Evolutionary conservation across 2,797 vertebrate species (phyloP).

Genomic region (Gallinago solitaria): DNA sequence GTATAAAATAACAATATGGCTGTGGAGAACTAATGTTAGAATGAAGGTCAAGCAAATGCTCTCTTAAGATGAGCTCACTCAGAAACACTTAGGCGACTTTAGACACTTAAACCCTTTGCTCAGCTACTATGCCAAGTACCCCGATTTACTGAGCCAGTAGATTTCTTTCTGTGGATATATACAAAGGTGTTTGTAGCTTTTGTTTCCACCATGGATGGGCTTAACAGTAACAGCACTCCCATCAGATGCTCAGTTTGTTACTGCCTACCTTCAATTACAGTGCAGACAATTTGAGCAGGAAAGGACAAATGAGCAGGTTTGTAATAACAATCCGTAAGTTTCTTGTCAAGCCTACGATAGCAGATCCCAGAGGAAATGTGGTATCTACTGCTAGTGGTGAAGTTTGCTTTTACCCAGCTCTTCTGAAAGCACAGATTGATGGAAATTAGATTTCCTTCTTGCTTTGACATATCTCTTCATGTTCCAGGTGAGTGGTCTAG

Average conservation of each 20-base stretch:
- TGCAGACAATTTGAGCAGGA: background rate
- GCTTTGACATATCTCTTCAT: background rate
- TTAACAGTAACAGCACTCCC: background rate
- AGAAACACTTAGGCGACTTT: background rate
- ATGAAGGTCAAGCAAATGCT: background rate
- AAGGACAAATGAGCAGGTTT: background rate
- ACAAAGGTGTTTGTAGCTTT: background rate
- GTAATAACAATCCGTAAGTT: background rate
- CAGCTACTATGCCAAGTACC: background rate
- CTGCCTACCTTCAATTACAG: background rate
- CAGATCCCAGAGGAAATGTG: background rate
- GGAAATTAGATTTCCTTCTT: background rate
- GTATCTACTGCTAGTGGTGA: background rate
- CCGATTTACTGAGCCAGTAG: background rate
- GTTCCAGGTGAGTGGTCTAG: background rate
- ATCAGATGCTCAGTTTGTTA: background rate
- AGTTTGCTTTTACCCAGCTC: background rate
- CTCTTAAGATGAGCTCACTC: background rate
- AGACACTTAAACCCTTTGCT: background rate
- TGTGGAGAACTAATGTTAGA: background rate
- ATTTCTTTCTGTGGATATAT: background rate
- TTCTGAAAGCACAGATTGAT: constrained; percentile 13
- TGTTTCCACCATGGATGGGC: background rate
- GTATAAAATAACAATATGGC: background rate
- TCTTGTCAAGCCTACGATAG: background rate